phyloP scores from a whole-genome alignment of 2,113 vertebrate species.

The Chelonoidis abingdonii region DNA sequence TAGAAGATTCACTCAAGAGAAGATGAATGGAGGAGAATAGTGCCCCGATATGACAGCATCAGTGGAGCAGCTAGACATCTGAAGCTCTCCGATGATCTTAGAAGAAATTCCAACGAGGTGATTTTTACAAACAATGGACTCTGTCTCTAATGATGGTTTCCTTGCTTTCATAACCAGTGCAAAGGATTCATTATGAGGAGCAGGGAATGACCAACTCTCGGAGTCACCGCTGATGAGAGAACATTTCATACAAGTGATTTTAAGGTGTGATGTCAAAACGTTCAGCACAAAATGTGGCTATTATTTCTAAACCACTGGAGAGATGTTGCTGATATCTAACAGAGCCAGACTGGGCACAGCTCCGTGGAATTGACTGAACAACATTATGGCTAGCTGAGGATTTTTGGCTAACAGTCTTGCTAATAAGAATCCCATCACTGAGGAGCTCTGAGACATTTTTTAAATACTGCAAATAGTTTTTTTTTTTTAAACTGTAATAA shows the following conservation, averaged over 20 bases:
- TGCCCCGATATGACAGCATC: not conserved
- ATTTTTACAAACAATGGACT: not conserved
- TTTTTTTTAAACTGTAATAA: no score
- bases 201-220: not conserved
- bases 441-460: no score
- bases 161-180: not conserved
- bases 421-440: not conserved
- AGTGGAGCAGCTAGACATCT: accelerated
- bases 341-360: not conserved
- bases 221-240: not conserved
- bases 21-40: not conserved
- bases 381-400: not conserved
- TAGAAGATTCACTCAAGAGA: accelerated
- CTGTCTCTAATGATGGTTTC: not conserved
- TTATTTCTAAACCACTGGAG: not conserved
- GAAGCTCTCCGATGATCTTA: accelerated
- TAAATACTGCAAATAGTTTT: no score
- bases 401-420: accelerated
- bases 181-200: not conserved
- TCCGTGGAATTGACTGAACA: not conserved
- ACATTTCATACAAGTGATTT: accelerated
- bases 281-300: not conserved
- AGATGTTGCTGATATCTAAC: not conserved
- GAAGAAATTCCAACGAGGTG: accelerated
- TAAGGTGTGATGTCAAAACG: not conserved